A percentile compares a stretch with the other conserved stretches of the same genome.
Evolutionary conservation across 2,888 invertebrate genomes (phyloP).

Genomic region (Orthonychiurus folsomi): DNA sequence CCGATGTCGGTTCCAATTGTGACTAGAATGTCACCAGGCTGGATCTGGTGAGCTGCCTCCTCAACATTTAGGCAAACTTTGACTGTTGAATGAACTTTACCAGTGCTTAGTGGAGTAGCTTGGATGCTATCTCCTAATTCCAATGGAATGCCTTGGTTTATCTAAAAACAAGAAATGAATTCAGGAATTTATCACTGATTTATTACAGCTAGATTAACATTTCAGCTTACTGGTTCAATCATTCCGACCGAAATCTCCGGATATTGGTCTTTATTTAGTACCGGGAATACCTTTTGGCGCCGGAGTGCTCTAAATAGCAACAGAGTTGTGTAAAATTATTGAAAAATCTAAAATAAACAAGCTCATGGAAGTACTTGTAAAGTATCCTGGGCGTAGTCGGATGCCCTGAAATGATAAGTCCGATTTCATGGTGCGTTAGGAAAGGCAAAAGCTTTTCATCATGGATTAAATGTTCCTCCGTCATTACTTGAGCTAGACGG

Average conservation of each 20-base stretch:
- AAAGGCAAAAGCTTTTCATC: constrained; percentile 57
- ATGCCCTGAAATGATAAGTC: constrained; percentile 47
- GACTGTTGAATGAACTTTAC: constrained; percentile 30
- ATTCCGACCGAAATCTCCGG: constrained; percentile 52
- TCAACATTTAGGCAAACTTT: constrained; percentile 36
- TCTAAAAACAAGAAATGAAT: constrained; percentile 16
- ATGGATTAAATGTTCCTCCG: constrained; percentile 56
- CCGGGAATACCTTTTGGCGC: constrained; percentile 54
- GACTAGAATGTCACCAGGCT: constrained; percentile 62
- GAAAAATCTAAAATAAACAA: background rate
- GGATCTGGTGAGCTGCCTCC: constrained; percentile 27
- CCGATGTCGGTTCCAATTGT: constrained; percentile 70
- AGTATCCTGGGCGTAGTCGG: constrained; percentile 48
- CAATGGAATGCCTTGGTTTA: constrained; percentile 20
- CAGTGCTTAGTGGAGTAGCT: constrained; percentile 36
- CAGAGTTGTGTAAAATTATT: constrained; percentile 1
- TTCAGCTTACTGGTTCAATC: constrained; percentile 43
- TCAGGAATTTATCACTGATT: background rate
- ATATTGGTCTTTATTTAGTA: constrained; percentile 56
- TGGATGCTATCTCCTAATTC: constrained; percentile 30
- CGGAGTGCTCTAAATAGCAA: constrained; percentile 54
- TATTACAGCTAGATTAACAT: constrained; percentile 4
- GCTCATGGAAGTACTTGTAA: constrained; percentile 50
- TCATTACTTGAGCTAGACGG: constrained; percentile 53
- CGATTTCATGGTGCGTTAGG: constrained; percentile 59